These are phyloP conservation scores for Lota lota DNA, from an alignment of 2,113 vertebrate genomes.

Conservation along the genomic window DNA sequence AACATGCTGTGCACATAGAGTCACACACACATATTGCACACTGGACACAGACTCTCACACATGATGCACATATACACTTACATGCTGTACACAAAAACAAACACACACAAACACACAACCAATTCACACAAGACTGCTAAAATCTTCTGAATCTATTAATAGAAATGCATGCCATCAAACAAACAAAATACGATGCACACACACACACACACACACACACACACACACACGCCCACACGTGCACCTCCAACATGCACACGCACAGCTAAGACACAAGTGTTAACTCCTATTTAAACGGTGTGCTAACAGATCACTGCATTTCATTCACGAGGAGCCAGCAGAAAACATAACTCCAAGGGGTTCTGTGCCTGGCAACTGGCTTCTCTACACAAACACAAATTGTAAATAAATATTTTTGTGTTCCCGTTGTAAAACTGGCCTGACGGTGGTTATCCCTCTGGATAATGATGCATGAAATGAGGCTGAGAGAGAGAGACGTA, in stretches of 20 bases:
- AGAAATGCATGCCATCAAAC: too few species aligned
- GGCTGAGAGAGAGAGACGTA: slow-evolving; percentile 31
- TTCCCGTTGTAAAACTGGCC: slow-evolving; percentile 35
- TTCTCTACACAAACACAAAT: slow-evolving; percentile 34
- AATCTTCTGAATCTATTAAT: too few species aligned
- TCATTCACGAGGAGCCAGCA: slow-evolving; percentile 53
- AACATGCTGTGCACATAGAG: neutral
- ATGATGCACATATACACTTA: neutral
- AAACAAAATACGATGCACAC: neutral
- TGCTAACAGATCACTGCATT: slow-evolving; percentile 24
- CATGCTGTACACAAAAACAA: neutral
- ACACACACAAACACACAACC: neutral
- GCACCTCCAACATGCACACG: slow-evolving; percentile 22
- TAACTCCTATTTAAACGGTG: slow-evolving; percentile 56
- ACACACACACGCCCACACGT: slow-evolving; percentile 24
- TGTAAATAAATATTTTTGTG: slow-evolving; percentile 62
- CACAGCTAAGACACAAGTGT: slow-evolving; percentile 33
- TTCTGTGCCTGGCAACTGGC: slow-evolving; percentile 40
- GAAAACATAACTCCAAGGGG: slow-evolving; percentile 22
- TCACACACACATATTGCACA: neutral
- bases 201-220: slow-evolving; percentile 9
- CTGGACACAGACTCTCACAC: neutral
- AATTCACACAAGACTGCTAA: too few species aligned
- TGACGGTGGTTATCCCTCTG: slow-evolving; percentile 50
- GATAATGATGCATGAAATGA: slow-evolving; percentile 57